Evolutionary conservation across 1,140 invertebrate species (phyloP).

Genomic region (Cherax destructor): DNA sequence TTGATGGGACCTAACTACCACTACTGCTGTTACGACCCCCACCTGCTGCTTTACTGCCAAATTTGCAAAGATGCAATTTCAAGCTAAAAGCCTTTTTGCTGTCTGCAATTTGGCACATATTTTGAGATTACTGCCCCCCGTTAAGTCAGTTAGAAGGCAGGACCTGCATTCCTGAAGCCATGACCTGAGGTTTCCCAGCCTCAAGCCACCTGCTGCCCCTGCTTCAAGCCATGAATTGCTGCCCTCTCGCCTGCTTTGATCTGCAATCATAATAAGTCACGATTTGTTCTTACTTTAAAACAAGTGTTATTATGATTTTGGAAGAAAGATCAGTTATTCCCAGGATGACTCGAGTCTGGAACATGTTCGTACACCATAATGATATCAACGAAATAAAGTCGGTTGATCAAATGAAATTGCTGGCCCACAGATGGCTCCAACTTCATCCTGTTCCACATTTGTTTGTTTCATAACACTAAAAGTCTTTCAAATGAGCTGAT

Average conservation of each 20-base stretch:
- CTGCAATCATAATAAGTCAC: background rate
- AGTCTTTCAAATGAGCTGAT: no score
- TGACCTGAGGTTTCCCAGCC: background rate
- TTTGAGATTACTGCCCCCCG: background rate
- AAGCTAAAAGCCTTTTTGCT: background rate
- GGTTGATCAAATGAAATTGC: no score
- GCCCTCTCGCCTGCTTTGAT: background rate
- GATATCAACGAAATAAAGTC: no score
- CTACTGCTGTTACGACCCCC: background rate
- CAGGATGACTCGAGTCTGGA: no score
- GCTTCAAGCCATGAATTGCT: no score
- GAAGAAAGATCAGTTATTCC: no score
- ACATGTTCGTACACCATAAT: no score
- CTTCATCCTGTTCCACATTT: no score
- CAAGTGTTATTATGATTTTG: background rate
- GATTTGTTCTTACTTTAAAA: background rate
- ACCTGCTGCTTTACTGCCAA: background rate
- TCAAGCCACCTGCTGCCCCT: no score
- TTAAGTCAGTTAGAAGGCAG: background rate
- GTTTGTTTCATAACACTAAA: no score
- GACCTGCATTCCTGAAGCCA: background rate
- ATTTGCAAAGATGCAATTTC: slow-evolving; percentile 1
- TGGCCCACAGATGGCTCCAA: no score
- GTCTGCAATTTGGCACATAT: background rate
- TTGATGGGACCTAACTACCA: background rate